Conservation (phyloP, 2,113 vertebrate species). For the Dromiciops gliroides region DNA sequence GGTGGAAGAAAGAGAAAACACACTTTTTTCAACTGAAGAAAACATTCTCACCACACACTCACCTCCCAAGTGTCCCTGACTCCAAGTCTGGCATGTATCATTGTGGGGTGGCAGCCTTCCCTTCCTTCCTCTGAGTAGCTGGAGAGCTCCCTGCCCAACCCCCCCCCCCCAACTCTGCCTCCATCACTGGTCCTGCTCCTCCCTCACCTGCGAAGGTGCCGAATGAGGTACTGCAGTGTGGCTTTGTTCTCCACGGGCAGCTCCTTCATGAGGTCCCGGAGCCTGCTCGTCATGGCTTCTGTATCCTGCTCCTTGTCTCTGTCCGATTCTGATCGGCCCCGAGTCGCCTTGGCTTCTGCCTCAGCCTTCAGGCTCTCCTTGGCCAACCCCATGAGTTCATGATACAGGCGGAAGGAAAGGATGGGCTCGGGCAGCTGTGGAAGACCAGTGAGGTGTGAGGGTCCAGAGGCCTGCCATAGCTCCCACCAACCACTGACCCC, state of each 20-base stretch:
- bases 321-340: constrained; percentile 81
- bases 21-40: not conserved
- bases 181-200: accelerated
- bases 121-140: no score
- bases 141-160: no score
- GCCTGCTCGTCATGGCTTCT: constrained; percentile 84
- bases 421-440: constrained; percentile 94
- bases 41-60: not conserved
- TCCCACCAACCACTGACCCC: not conserved
- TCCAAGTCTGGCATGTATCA: no score
- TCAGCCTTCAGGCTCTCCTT: constrained; percentile 92
- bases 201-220: constrained; percentile 91
- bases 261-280: constrained; percentile 89
- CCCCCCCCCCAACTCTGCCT: not conserved
- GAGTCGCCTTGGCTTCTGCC: constrained; percentile 74
- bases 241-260: constrained; percentile 88
- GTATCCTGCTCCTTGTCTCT: constrained; percentile 82
- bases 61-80: not conserved
- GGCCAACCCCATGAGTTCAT: constrained; percentile 94
- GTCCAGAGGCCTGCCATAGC: not conserved
- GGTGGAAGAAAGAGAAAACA: not conserved
- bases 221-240: constrained; percentile 90
- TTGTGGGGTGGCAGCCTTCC: no score
- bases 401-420: constrained; percentile 93
- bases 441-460: accelerated